Conservation (phyloP, 2,113 vertebrate genomes). For the Sinosuthora webbiana region DNA sequence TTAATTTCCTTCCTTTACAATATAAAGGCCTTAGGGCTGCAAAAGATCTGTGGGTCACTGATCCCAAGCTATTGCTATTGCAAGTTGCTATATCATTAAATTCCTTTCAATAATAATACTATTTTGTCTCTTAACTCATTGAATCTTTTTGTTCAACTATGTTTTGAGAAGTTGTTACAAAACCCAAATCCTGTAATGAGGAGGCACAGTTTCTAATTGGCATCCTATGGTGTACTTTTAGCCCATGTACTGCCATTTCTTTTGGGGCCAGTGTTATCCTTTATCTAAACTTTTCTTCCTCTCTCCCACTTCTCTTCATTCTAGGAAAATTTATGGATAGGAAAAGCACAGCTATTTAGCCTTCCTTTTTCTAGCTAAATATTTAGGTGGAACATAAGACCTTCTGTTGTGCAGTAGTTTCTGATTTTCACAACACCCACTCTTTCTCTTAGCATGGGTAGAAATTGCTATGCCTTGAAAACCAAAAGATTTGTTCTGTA, state of each 20-base stretch:
- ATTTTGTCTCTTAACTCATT: background rate
- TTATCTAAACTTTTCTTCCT: background rate
- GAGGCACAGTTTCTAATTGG: background rate
- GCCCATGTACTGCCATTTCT: background rate
- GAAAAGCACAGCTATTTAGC: background rate
- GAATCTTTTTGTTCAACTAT: background rate
- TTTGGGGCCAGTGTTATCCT: background rate
- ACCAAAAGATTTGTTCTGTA: background rate
- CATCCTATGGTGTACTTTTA: background rate
- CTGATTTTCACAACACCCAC: constrained; percentile 9
- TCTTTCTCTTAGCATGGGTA: background rate
- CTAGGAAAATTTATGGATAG: background rate
- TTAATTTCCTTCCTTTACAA: background rate
- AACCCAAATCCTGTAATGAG: background rate
- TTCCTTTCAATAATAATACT: background rate
- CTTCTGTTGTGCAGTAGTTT: background rate
- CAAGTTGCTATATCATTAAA: background rate
- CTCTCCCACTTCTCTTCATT: background rate
- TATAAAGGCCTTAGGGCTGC: background rate
- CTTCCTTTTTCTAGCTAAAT: constrained; percentile 17
- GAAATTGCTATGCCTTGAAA: background rate
- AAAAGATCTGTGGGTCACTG: background rate
- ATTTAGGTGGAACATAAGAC: background rate
- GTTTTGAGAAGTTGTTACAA: background rate
- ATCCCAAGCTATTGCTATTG: background rate